These are phyloP conservation scores for Drosophila stalkeri DNA, from an alignment of 2,888 invertebrate genomes.

Conservation along the genomic window DNA sequence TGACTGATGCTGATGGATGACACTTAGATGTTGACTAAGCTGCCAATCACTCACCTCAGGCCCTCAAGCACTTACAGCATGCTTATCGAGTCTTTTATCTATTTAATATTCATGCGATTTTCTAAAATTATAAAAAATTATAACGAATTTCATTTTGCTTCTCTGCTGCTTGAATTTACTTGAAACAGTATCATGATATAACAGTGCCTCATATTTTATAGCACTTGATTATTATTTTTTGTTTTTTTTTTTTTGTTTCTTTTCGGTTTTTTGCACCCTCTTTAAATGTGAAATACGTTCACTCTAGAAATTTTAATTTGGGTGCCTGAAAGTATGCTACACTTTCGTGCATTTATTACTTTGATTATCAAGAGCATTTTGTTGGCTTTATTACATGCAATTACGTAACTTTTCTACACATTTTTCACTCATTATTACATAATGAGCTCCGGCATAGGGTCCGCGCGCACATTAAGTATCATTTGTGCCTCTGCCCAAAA, in stretches of 20 bases:
- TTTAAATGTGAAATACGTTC: constrained; percentile 29
- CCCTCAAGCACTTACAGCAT: constrained; percentile 14
- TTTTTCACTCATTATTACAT: constrained; percentile 16
- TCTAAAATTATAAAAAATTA: not conserved
- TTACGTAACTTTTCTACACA: constrained; percentile 15
- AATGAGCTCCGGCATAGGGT: constrained; percentile 13
- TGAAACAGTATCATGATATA: not conserved
- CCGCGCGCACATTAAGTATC: constrained; percentile 9
- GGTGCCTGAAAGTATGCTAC: constrained; percentile 38
- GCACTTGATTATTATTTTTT: too few relatives aligned
- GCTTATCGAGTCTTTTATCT: constrained; percentile 12
- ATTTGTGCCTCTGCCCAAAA: constrained; percentile 18
- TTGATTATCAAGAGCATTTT: constrained; percentile 1
- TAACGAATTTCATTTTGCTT: not conserved
- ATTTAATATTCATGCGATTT: constrained; percentile 14
- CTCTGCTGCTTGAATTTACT: not conserved
- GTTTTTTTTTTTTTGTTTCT: not conserved
- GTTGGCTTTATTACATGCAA: constrained; percentile 10
- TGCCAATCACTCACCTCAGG: constrained; percentile 16
- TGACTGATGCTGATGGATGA: constrained; percentile 69
- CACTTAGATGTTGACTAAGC: constrained; percentile 30
- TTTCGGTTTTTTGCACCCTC: not conserved
- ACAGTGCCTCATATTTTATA: not conserved
- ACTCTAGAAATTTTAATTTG: constrained; percentile 21
- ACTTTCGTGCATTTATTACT: constrained; percentile 8